Base-by-base conservation (phyloP, 2,113 vertebrate genomes). In the Pelusios castaneus region DNA sequence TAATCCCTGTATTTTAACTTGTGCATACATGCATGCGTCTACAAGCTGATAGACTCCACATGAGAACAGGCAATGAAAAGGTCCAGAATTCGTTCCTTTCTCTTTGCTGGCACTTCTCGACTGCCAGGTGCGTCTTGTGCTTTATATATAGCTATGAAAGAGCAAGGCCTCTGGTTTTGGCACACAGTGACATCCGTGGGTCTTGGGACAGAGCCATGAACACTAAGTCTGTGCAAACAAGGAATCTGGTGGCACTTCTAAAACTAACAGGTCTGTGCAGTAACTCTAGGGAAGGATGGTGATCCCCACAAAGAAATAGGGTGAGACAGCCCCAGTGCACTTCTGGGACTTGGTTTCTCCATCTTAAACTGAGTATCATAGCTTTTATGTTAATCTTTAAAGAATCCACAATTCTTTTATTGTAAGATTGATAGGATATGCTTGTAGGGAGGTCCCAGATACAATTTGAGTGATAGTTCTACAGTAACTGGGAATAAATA, bases 401-500 rank as follows among this genome's bases (percentile, higher is more conserved):
- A n/a, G n/a, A n/a, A 95, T 97, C 95, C 95, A 91, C 95, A 96
- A 87, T 96, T 96, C 89, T 95, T 97, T 91, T 89, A 92, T 94
- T 95, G 94, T 91, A 88, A 83, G n/a, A 38, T 38, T 78, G 58
- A 70, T 92, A 94, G 87, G 96, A 94, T 84, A 73, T 78, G 85
- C 96, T 89, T 88, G 83, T 94, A n/a, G 94, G 95, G 95, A 95
- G 94, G 80, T 58, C 95, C 45, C 75, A 80, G 63, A 67, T 95
- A 95, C 93, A 97, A 95, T 90, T 92, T 91, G 82, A 94, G 90
- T 92, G 94, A 79, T 90, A 97, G 91, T 97, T 97, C 84, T 14
- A 87, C 94, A 94, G 95, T 94, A 96, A 96, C 95, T 89, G 95
- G 95, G 97, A 96, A 96, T 96, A 91, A 55, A 96, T 87, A 93